Conservation (phyloP, 1,140 invertebrate genomes). For the Pseudomyrmex flavicornis region DNA sequence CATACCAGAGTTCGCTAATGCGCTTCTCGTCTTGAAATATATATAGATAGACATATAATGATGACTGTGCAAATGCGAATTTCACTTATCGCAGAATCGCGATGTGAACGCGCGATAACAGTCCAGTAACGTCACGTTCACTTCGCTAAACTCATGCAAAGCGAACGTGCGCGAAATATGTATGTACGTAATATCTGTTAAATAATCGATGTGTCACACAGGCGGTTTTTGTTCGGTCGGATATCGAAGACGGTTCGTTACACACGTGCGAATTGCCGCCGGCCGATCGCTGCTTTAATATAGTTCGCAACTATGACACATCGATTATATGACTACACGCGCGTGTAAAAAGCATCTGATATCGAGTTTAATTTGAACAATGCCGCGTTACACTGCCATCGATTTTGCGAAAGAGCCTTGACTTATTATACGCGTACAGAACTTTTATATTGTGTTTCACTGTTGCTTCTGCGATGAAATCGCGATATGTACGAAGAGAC, state of each 20-base stretch:
- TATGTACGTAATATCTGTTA: neutral
- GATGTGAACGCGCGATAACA: conserved; percentile 23
- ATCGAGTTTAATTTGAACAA: conserved; percentile 24
- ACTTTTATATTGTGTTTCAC: conserved; percentile 28
- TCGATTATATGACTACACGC: conserved; percentile 9
- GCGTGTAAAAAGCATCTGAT: conserved; percentile 33
- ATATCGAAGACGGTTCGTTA: conserved; percentile 10
- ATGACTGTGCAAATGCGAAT: conserved; percentile 4
- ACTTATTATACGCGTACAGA: conserved; percentile 55
- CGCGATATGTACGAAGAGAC: neutral
- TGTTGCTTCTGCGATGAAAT: conserved; percentile 45
- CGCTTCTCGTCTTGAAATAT: conserved; percentile 20
- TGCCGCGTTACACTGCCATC: conserved; percentile 38
- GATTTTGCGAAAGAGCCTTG: conserved; percentile 65
- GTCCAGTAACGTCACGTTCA: neutral
- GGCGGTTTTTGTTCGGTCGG: neutral
- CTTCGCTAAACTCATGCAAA: neutral
- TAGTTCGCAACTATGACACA: conserved; percentile 21
- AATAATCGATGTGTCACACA: conserved; percentile 4
- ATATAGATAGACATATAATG: neutral
- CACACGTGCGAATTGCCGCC: conserved; percentile 44
- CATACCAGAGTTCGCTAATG: neutral
- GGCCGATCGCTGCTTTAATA: conserved; percentile 15
- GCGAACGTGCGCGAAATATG: neutral
- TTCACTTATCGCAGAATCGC: conserved; percentile 31